Percentiles rank a stretch among this genome's conserved stretches.
Evolutionary conservation across 2,797 vertebrate genomes (phyloP).

Genomic region (Acanthurus lineatus): DNA sequence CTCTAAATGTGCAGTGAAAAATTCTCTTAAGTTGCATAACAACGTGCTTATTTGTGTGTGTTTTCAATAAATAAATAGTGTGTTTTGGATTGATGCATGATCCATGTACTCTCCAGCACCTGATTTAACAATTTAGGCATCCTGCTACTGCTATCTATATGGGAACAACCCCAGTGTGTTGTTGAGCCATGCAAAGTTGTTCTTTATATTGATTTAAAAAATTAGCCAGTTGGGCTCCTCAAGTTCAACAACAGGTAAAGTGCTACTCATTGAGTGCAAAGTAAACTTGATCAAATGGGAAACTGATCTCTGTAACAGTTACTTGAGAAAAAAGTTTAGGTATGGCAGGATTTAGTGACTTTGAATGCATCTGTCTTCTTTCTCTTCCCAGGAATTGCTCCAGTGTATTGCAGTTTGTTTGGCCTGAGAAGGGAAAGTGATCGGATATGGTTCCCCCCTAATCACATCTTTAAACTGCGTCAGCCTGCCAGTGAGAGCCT

Average conservation of each 20-base stretch:
- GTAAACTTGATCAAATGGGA: not conserved
- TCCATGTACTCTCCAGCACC: too few species aligned
- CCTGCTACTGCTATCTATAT: too few species aligned
- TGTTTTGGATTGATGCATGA: too few species aligned
- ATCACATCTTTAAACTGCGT: conserved; percentile 92
- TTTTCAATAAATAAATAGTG: too few species aligned
- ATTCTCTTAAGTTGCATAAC: too few species aligned
- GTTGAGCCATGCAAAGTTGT: not conserved
- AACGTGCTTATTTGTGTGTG: too few species aligned
- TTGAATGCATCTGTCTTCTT: not conserved
- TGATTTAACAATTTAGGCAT: too few species aligned
- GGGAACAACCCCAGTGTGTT: not conserved
- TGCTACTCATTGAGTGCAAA: not conserved
- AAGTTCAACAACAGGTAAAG: not conserved
- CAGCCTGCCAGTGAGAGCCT: conserved; percentile 85
- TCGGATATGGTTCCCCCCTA: conserved; percentile 93
- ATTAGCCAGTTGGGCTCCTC: not conserved
- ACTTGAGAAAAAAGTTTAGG: not conserved
- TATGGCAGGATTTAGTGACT: not conserved
- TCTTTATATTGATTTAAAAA: not conserved
- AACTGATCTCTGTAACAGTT: not conserved
- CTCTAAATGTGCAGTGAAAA: too few species aligned
- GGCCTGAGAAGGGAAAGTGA: conserved; percentile 93
- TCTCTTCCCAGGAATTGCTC: conserved; percentile 88
- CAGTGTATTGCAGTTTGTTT: conserved; percentile 92